A percentile compares a stretch with the other conserved stretches of the same genome.
Evolutionary conservation across 2,113 vertebrate genomes (phyloP).

Genomic region (Pterocles burchelli): DNA sequence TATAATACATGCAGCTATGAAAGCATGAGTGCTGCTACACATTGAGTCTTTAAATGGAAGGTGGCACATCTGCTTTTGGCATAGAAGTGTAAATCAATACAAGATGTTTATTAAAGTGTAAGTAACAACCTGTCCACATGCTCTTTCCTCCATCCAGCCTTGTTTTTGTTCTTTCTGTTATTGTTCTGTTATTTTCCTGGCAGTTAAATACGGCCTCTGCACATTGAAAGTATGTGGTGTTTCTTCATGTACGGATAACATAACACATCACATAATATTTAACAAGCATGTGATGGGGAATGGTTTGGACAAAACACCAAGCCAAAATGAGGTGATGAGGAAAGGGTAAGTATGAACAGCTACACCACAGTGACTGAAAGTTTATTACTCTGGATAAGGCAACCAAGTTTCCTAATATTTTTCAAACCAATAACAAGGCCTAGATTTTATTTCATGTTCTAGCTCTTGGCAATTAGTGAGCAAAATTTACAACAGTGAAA

Average conservation of each 20-base stretch:
- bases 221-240: not conserved
- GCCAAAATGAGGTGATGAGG: not conserved
- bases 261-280: conserved; percentile 1
- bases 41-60: conserved; percentile 44
- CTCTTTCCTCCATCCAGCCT: not conserved
- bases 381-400: not conserved
- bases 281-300: not conserved
- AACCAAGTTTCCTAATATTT: not conserved
- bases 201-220: not conserved
- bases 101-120: conserved; percentile 44
- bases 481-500: not conserved
- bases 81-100: conserved; percentile 40
- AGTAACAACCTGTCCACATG: not conserved
- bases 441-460: not conserved
- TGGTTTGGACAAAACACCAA: not conserved
- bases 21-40: not conserved
- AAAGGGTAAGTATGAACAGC: conserved; percentile 26
- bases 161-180: not conserved
- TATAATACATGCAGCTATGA: not conserved
- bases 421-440: not conserved
- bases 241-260: not conserved
- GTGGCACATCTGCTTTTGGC: conserved; percentile 47
- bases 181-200: conserved; percentile 20
- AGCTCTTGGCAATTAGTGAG: not conserved
- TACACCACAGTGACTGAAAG: not conserved